Percentiles rank a stretch among this genome's conserved stretches.
phyloP scores from a whole-genome alignment of 2,113 vertebrate genomes.

The Carassius carassius region DNA sequence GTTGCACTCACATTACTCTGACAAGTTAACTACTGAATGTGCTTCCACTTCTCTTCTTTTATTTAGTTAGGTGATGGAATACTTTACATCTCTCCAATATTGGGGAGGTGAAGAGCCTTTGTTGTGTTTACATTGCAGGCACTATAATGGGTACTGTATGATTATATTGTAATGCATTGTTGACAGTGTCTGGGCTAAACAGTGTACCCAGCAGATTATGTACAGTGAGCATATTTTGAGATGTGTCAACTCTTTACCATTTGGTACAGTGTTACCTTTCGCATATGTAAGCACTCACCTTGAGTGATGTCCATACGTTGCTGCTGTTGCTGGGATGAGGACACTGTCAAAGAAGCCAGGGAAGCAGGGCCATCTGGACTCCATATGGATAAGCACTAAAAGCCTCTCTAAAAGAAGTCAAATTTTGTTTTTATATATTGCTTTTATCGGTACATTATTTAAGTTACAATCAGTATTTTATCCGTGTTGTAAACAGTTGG shows the following conservation, averaged over 20 bases:
- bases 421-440: background rate
- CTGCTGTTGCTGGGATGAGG: slow-evolving; percentile 63
- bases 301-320: slow-evolving; percentile 9
- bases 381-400: slow-evolving; percentile 70
- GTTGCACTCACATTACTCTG: slow-evolving; percentile 65
- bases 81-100: slow-evolving; percentile 45
- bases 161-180: slow-evolving; percentile 3
- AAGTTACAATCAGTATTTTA: background rate
- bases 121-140: slow-evolving; percentile 25
- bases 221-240: background rate
- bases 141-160: slow-evolving; percentile 20
- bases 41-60: slow-evolving; percentile 54
- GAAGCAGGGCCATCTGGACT: slow-evolving; percentile 73
- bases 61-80: slow-evolving; percentile 40
- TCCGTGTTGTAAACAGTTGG: no score
- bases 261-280: background rate
- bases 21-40: slow-evolving; percentile 67
- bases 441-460: background rate
- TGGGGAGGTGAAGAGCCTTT: background rate
- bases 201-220: background rate
- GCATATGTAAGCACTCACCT: slow-evolving; percentile 10
- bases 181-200: background rate
- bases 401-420: slow-evolving; percentile 20
- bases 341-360: slow-evolving; percentile 69
- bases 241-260: slow-evolving; percentile 3